Evolutionary conservation across 2,888 invertebrate genomes (phyloP), one percentile per base, ranked within the genome.

Genomic region (Nomada lathburiana): DNA sequence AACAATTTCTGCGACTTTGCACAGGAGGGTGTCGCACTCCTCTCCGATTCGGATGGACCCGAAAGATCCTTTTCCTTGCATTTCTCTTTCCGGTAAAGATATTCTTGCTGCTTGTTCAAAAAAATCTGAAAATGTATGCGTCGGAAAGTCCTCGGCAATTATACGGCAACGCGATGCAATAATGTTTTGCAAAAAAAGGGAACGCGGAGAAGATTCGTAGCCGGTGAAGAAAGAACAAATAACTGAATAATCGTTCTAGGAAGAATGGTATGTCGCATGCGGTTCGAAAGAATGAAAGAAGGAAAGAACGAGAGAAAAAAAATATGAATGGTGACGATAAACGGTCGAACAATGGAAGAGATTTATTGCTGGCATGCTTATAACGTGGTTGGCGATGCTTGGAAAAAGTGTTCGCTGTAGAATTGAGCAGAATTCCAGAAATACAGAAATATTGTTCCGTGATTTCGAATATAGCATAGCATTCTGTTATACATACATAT

Each of bases 321-420:
- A 55, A 55, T 42, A 55, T 13, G n/a, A 29, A 29, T 29, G 29
- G 29, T 29, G 29, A 52, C 13, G 72, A 72, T 63, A 9, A 23
- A 50, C 44, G 55, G 18, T 16, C 20, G 29, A n/a, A 55, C 36
- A 7, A 55, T 47, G 18, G 20, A 20, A 44, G 42, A 7, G 52
- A 70, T 80, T 80, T 80, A 80, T 77, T 18, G 67, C 60, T 2
- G 7, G 50, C 47, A 9, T 9, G n/a, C 59, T 70, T 44, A 20
- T 23, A 16, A 44, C 20, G 36, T 13, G 3, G 44, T 60, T 65
- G 10, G 52, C 44, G 70, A 2, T 64, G n/a, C 57, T 63, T 64
- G 64, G 59, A 53, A 44, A 60, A 62, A 20, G 4, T 29, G 11
- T 13, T 13, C 44, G 23, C 52, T 20, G 13, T 23, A 52, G 23